Percentiles rank a stretch among this genome's conserved stretches.
These are phyloP conservation scores for Nesoenas mayeri DNA, from an alignment of 2,113 vertebrate genomes.

Conservation along the genomic window DNA sequence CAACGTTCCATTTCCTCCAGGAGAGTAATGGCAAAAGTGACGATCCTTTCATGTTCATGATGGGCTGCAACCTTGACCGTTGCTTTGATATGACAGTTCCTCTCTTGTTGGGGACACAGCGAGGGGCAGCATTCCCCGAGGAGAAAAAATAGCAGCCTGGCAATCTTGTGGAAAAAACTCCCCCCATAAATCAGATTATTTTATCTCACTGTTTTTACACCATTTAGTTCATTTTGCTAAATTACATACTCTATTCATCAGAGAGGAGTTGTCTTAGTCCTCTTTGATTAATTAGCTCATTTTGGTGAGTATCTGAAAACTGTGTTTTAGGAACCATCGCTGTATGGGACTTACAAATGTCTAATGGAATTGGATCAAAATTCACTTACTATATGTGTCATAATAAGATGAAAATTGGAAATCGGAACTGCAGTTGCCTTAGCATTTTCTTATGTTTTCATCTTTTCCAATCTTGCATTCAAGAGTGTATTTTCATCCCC, in stretches of 20 bases:
- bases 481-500: background rate
- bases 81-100: background rate
- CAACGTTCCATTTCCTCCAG: background rate
- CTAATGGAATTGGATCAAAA: constrained; percentile 35
- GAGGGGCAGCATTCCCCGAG: background rate
- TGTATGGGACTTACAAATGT: background rate
- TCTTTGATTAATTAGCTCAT: constrained; percentile 38
- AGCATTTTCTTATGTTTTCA: background rate
- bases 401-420: background rate
- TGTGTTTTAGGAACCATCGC: background rate
- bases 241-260: background rate
- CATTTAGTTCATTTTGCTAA: constrained; percentile 10
- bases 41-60: background rate
- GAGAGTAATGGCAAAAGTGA: background rate
- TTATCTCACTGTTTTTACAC: constrained; percentile 12
- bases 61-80: background rate
- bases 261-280: background rate
- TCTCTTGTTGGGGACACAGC: background rate
- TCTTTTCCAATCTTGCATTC: background rate
- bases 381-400: constrained; percentile 3
- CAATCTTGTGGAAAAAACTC: background rate
- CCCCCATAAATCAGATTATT: background rate
- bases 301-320: constrained; percentile 35
- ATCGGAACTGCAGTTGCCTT: background rate
- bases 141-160: constrained; percentile 1